Evolutionary conservation across 2,888 invertebrate genomes (phyloP).

Genomic region (Dasysyrphus albostriatus): DNA sequence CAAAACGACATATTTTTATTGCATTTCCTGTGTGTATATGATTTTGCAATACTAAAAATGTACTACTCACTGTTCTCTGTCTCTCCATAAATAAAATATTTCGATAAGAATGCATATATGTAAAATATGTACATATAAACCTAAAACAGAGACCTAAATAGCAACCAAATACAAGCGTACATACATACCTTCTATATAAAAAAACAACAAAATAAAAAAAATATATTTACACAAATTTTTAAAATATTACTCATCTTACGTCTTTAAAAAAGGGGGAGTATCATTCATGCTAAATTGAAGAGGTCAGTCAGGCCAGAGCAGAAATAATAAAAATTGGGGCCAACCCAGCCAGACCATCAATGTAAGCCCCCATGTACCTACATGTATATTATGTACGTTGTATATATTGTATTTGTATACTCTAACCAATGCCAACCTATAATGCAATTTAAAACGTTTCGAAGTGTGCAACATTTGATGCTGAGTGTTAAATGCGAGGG

Average conservation of each 20-base stretch:
- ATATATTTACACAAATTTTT: constrained; percentile 66
- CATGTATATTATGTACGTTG: background rate
- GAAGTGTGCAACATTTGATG: constrained; percentile 34
- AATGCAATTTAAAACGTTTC: constrained; percentile 71
- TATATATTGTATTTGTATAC: background rate
- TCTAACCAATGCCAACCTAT: constrained; percentile 59
- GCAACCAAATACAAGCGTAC: constrained; percentile 23
- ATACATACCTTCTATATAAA: too few relatives aligned
- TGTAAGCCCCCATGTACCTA: constrained; percentile 49
- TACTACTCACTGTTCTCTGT: background rate
- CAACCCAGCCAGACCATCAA: constrained; percentile 48
- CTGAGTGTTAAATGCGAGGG: constrained; percentile 18
- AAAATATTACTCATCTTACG: constrained; percentile 65
- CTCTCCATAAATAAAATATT: constrained; percentile 32
- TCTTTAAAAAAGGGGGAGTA: constrained; percentile 60
- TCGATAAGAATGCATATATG: constrained; percentile 56
- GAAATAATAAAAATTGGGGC: constrained; percentile 64
- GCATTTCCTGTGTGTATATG: constrained; percentile 5
- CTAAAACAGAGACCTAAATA: constrained; percentile 28
- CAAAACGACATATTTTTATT: constrained; percentile 2
- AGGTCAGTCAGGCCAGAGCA: constrained; percentile 69
- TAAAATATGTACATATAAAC: background rate
- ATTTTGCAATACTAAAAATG: constrained; percentile 9
- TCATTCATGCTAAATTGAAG: constrained; percentile 67
- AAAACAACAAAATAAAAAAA: constrained; percentile 12